Base-by-base conservation (phyloP, 2,888 invertebrate genomes). In the Euplagia quadripunctaria region DNA sequence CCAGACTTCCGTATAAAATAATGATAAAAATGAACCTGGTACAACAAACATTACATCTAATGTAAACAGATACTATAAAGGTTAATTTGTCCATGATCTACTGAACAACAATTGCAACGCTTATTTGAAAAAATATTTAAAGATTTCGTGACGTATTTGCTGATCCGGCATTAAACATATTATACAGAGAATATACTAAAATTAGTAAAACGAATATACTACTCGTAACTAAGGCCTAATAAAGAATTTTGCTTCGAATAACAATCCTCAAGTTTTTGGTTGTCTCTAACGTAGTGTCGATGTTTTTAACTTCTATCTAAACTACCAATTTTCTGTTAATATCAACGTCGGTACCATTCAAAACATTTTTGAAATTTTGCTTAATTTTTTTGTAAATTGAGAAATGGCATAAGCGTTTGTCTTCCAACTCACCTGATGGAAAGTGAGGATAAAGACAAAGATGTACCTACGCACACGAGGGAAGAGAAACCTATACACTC, bases 121-220 rank as follows among this genome's bases (percentile, higher is more conserved):
- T 46, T 77, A 69, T 68, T 73, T 71, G 55, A 63, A 71, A 73
- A 31, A 71, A 71, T 72, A 74, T 74, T 74, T 74, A 77, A 55
- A 55, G 51, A 64, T 74, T 41, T 67, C 17, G 55, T 75, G 72
- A 71, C 68, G 74, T 74, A 58, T 65, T 68, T 55, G 52, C 68
- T 69, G 70, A 68, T 68, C 64, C 65, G 68, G 64, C 66, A 73
- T 68, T 64, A 49, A 55, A 41, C 55, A 14, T 16, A 51, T 63
- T 58, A 68, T 67, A 61, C 58, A 61, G 66, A 71, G 55, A 71
- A 72, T 68, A 74, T 74, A 64, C 71, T 67, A 20, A 77, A 64
- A 71, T 68, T 70, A 78, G 71, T 75, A 12, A 61, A 31, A 31
- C 73, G 70, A 42, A 42, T 69, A 49, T 31, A 31, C 58, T 49